These are phyloP conservation scores for Manis pentadactyla DNA, from an alignment of 2,797 vertebrate genomes.

Conservation along the genomic window DNA sequence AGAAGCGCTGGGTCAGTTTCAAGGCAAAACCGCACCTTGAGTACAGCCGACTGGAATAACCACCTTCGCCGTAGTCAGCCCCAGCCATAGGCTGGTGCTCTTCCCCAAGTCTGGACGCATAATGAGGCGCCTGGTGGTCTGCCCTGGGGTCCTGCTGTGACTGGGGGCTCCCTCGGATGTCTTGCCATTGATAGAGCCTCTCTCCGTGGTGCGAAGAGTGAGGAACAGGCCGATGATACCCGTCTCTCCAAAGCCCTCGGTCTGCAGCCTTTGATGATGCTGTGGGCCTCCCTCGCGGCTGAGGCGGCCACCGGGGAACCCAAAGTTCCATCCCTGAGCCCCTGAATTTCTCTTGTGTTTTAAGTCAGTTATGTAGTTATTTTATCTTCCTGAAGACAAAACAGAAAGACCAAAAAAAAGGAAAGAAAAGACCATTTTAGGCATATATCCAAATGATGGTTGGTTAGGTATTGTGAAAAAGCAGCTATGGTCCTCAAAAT, in stretches of 20 bases:
- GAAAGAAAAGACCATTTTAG: conserved; percentile 20
- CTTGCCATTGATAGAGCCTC: conserved; percentile 60
- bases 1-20: background rate
- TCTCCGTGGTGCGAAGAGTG: conserved; percentile 61
- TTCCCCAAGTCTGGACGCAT: background rate
- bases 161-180: fast-evolving
- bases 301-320: background rate
- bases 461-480: conserved; percentile 23
- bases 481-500: background rate
- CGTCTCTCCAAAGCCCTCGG: conserved; percentile 13
- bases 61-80: background rate
- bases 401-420: background rate
- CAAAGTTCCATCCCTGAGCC: conserved; percentile 82
- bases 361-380: background rate
- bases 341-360: background rate
- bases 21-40: conserved; percentile 80
- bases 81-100: background rate
- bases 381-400: conserved; percentile 73
- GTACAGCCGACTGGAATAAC: background rate
- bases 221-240: fast-evolving
- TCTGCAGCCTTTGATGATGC: background rate
- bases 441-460: background rate
- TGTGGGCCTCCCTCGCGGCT: conserved; percentile 13
- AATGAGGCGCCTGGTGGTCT: background rate
- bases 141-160: conserved; percentile 72